Percentiles rank a stretch among this genome's conserved stretches.
These are phyloP conservation scores for Corydoras maculifer DNA, from an alignment of 2,113 vertebrate species.

Conservation along the genomic window DNA sequence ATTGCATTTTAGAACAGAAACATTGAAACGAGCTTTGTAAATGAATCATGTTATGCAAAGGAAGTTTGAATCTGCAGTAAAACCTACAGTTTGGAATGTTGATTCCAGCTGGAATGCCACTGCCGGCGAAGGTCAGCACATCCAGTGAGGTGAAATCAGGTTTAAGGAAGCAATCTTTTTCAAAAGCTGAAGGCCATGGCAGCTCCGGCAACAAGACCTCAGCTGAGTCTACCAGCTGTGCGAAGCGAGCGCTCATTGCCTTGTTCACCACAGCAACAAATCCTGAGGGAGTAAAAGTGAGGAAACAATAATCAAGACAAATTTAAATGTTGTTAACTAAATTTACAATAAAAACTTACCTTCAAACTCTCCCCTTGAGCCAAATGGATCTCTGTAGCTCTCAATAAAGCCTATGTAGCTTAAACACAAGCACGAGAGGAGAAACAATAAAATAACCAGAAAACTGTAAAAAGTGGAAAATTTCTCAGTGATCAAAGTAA, in stretches of 20 bases:
- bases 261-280: conserved; percentile 90
- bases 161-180: conserved; percentile 84
- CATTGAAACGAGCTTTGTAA: too few species aligned
- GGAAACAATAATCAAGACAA: not conserved
- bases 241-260: conserved; percentile 83
- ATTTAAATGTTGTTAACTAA: not conserved
- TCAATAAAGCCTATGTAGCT: conserved; percentile 92
- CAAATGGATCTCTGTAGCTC: conserved; percentile 88
- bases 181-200: conserved; percentile 80
- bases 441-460: not conserved
- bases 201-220: conserved; percentile 78
- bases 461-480: not conserved
- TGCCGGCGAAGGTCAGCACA: conserved; percentile 83
- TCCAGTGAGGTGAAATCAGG: conserved; percentile 89
- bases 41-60: not conserved
- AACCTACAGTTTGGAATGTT: conserved; percentile 88
- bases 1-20: too few species aligned
- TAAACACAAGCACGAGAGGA: conserved; percentile 20
- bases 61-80: not conserved
- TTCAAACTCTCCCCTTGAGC: conserved; percentile 91
- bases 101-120: conserved; percentile 86
- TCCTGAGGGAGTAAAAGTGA: conserved; percentile 54
- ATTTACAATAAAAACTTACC: conserved; percentile 53
- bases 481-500: too few species aligned
- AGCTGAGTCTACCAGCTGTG: conserved; percentile 74